Evolutionary conservation across 1,140 invertebrate species (phyloP), one percentile per base, ranked within the genome.

Genomic region (Leptoteleia sp.): DNA sequence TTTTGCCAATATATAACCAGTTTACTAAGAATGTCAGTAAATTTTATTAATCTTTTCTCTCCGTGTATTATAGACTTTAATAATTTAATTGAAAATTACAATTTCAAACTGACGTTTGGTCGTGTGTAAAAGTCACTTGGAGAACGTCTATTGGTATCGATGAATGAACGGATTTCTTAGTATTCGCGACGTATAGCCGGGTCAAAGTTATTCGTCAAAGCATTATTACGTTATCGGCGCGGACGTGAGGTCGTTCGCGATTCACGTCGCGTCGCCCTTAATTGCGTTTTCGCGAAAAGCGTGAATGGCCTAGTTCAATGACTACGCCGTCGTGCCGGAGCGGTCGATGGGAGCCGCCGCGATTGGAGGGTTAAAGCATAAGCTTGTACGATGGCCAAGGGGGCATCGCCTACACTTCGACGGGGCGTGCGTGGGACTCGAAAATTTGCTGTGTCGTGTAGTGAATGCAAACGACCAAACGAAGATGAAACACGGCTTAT

Each of bases 371-470:
- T 19, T 45, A 43, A 38, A 16, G 27, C 15, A 54, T 9, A 8
- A 33, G 5, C 19, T 15, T 37, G 27, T 7, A 43, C 37, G 15
- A 45, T 38, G 43, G 54, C 40, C 31, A 77, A 65, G 50, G 33
- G 42, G 65, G 45, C 67, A 52, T 62, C 76, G 70, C 70, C 76
- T 64, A 79, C 70, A 59, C 52, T 54, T 71, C 38, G 38, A 13
- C 35, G n/a, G 37, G 3, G 17, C 50, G 52, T 65, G 76, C 76
- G 76, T 75, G 70, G 76, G 76, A 75, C 40, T 70, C 38, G 55
- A 65, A 70, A 79, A 79, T 75, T 79, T 79, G 70, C 64, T 47
- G 65, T 43, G 43, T 52, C 64, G 64, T 75, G 76, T 79, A 22
- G 59, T 50, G 70, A 75, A 75, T 75, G 64, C 42, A 57, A 70